Conservation (phyloP, 2,113 vertebrate genomes). For the Ovis canadensis region DNA sequence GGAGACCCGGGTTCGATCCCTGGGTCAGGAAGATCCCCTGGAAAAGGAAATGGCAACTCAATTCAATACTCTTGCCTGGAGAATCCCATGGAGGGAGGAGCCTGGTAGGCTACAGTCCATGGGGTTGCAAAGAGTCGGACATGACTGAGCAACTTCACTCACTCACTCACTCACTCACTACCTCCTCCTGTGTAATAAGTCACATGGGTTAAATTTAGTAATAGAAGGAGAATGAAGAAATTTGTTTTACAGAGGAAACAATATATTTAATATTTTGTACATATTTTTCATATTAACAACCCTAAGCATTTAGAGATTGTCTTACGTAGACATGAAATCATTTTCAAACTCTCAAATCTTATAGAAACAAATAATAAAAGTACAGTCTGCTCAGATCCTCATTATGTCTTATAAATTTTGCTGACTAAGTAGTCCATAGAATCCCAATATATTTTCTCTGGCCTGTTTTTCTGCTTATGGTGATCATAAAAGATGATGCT, state of each 20-base stretch:
- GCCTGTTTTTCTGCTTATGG: neutral
- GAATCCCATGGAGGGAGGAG: no score
- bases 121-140: no score
- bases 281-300: neutral
- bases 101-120: no score
- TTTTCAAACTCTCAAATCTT: neutral
- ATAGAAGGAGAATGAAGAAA: neutral
- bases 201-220: neutral
- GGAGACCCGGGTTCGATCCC: no score
- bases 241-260: neutral
- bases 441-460: neutral
- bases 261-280: neutral
- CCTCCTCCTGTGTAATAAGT: neutral
- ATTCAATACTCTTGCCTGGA: no score
- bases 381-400: neutral
- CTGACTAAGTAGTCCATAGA: neutral
- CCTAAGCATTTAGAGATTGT: neutral
- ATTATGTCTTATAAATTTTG: neutral
- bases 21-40: no score
- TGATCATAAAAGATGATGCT: neutral
- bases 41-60: no score
- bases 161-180: neutral
- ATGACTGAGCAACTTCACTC: no score
- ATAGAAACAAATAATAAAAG: neutral
- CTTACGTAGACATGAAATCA: neutral